phyloP scores from a whole-genome alignment of 35 echinoderm and acorn worm genomes.

The Patiria miniata region DNA sequence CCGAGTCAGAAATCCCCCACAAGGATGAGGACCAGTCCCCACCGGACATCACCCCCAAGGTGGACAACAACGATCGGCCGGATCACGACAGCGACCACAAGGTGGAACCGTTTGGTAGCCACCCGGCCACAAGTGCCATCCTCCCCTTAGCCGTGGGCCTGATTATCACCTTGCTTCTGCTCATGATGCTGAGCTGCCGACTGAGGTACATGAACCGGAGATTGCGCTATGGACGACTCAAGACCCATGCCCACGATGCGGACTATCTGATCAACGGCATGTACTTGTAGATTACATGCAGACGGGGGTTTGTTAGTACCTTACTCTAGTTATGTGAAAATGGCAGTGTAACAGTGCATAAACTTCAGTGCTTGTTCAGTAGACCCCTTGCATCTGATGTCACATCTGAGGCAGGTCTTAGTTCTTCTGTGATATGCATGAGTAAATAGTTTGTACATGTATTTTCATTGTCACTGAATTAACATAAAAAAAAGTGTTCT shows the following conservation, averaged over 20 bases:
- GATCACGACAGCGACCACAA: neutral
- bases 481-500: too few relatives aligned
- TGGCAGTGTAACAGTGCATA: too few relatives aligned
- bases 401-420: too few relatives aligned
- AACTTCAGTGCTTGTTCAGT: too few relatives aligned
- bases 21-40: neutral
- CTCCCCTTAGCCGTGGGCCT: slow-evolving; percentile 76
- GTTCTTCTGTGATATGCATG: too few relatives aligned
- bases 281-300: slow-evolving; percentile 68
- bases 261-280: slow-evolving; percentile 97
- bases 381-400: too few relatives aligned
- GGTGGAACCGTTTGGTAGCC: slow-evolving; percentile 28
- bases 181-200: slow-evolving; percentile 84
- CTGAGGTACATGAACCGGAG: slow-evolving; percentile 85
- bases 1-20: neutral
- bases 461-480: too few relatives aligned
- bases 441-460: too few relatives aligned
- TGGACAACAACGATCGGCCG: neutral
- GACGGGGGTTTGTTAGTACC: too few relatives aligned
- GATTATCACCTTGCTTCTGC: slow-evolving; percentile 63
- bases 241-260: slow-evolving; percentile 85
- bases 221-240: slow-evolving; percentile 78
- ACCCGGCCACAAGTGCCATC: slow-evolving; percentile 63
- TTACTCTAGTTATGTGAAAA: too few relatives aligned
- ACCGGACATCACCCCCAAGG: neutral